Evolutionary conservation across 2,113 vertebrate species (phyloP).

Genomic region (Halichoerus grypus): DNA sequence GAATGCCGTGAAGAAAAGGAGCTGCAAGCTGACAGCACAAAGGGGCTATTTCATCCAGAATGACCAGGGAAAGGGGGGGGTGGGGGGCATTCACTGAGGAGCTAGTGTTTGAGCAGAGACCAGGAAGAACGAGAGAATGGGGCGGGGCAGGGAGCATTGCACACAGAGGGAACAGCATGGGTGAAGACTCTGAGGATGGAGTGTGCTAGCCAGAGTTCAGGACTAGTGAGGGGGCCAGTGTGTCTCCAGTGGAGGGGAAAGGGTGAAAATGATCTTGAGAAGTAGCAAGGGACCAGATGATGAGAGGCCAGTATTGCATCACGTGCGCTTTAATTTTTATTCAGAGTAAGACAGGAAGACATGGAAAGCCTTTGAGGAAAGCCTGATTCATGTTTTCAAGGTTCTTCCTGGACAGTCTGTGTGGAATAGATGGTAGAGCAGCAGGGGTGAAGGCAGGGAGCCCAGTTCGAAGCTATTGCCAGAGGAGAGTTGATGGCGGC

Average conservation of each 20-base stretch:
- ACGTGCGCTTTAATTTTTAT: not conserved
- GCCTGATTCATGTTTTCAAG: not conserved
- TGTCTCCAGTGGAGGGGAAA: not conserved
- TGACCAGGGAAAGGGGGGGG: not conserved
- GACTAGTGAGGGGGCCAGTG: not conserved
- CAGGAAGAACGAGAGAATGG: not conserved
- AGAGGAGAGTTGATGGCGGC: not conserved
- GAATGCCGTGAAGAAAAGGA: not conserved
- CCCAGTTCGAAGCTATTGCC: not conserved
- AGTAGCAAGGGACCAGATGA: not conserved
- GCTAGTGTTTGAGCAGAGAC: not conserved
- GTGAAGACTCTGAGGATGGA: not conserved
- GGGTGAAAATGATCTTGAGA: not conserved
- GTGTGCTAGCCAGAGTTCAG: not conserved
- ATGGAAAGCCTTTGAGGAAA: not conserved
- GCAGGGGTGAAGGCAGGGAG: not conserved
- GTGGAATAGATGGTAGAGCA: not conserved
- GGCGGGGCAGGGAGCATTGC: too few species aligned
- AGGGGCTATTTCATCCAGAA: not conserved
- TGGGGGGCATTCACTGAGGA: not conserved
- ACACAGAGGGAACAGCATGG: not conserved
- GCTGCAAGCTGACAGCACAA: not conserved
- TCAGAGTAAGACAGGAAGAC: conserved; percentile 1
- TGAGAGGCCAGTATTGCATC: not conserved
- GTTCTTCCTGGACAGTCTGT: not conserved